Percentiles rank a stretch among this genome's conserved stretches.
These are phyloP conservation scores for Anguilla rostrata DNA, from an alignment of 2,113 vertebrate species.

Conservation along the genomic window DNA sequence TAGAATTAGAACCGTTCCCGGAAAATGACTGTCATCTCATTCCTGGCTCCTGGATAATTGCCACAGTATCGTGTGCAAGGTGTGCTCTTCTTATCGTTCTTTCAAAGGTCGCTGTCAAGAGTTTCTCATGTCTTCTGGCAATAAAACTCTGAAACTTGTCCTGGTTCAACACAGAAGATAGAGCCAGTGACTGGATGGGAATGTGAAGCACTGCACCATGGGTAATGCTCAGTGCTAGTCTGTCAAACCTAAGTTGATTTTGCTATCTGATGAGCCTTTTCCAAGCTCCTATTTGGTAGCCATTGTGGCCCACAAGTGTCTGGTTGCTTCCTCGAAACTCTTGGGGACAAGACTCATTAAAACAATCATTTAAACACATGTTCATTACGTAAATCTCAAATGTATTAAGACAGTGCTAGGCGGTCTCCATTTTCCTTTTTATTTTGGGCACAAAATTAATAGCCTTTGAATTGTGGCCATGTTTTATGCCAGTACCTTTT, in stretches of 20 bases:
- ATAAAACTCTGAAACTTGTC: neutral
- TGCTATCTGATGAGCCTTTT: neutral
- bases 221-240: neutral
- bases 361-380: neutral
- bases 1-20: neutral
- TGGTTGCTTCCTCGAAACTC: neutral
- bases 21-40: neutral
- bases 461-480: neutral
- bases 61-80: neutral
- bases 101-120: neutral
- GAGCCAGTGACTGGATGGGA: neutral
- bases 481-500: neutral
- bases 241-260: conserved; percentile 6
- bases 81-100: neutral
- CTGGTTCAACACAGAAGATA: neutral
- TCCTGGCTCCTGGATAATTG: neutral
- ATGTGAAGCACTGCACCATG: neutral
- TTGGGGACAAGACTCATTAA: neutral
- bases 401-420: neutral
- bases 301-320: neutral
- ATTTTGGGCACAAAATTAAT: neutral
- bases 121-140: neutral
- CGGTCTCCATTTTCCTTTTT: neutral
- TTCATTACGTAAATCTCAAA: neutral
- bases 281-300: neutral